Evolutionary conservation across 2,888 invertebrate genomes (phyloP), one percentile per base, ranked within the genome.

Genomic region (Eupithecia inturbata): DNA sequence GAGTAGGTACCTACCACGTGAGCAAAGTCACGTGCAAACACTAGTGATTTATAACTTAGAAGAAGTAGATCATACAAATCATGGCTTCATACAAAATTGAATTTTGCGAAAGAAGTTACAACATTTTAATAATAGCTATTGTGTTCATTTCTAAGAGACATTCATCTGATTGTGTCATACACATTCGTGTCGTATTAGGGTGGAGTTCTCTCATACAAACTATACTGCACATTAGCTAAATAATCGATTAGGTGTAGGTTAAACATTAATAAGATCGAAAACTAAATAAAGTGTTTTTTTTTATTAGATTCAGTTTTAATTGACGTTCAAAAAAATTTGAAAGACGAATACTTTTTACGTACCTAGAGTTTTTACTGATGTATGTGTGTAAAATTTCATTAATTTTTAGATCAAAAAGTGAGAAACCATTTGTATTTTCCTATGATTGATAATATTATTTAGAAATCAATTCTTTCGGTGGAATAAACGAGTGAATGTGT

Each of bases 101-200:
- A 45, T 60, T 75, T 74, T 70, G 64, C 72, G 72, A 71, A 78
- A 78, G 63, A 72, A 57, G 39, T 73, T 74, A 69, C 72, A 33
- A 75, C 66, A 73, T 70, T 75, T 28, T 75, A 78, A 74, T 74
- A 62, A 36, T 60, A 66, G 26, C 72, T 57, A 73, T 76, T 33
- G 68, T 39, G 53, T 33, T 69, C 57, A 57, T 57, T 26, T 22
- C 57, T 57, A 57, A 26, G 57, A 57, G 57, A 57, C 26, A 57
- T 57, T 22, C 14, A 57, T 19, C 1, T 7, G 4, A 57, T 57
- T 57, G 5, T 57, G 57, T 57, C 26, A 57, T 26, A 22, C 53
- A 26, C 12, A 57, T 57, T 57, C 26, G 57, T 57, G 57, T 26
- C 26, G 14, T 14, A 14, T 22, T 57, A 26, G 1, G 22, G 26